Conservation (phyloP, 2,888 invertebrate genomes). For the Eustalomyia histrio region DNA sequence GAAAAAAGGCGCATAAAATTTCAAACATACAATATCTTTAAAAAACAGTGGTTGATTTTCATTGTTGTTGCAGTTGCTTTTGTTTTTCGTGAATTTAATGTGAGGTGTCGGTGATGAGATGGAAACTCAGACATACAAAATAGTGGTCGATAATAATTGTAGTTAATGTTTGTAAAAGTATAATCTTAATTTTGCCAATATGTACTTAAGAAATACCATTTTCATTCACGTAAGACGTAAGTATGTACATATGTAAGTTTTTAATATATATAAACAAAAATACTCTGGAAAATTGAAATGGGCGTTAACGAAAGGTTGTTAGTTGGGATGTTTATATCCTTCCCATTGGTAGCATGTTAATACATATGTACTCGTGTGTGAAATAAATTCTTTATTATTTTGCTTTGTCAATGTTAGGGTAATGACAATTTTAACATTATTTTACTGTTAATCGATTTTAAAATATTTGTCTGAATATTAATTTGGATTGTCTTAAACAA, state of each 20-base stretch:
- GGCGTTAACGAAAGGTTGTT: constrained; percentile 19
- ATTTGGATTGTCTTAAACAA: too few species aligned
- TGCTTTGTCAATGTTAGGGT: background rate
- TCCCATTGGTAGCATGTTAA: too few species aligned
- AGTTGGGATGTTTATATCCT: constrained; percentile 43
- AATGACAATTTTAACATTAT: background rate
- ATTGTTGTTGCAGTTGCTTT: constrained; percentile 8
- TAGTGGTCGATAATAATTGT: background rate
- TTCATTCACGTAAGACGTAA: too few species aligned
- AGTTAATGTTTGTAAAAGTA: too few species aligned
- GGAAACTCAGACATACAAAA: background rate
- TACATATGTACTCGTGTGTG: too few species aligned
- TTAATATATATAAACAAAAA: too few species aligned
- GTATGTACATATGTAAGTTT: too few species aligned
- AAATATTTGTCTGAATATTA: too few species aligned
- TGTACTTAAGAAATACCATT: too few species aligned
- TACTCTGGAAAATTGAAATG: too few species aligned
- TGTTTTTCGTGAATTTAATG: background rate
- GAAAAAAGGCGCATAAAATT: constrained; percentile 21
- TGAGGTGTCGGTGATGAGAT: background rate
- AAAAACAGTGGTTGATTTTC: constrained; percentile 32
- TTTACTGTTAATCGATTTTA: background rate
- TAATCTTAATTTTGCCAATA: too few species aligned
- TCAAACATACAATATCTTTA: constrained; percentile 9
- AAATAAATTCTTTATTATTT: background rate